phyloP scores from a whole-genome alignment of 2,113 vertebrate genomes.

The Microtus montanus region DNA sequence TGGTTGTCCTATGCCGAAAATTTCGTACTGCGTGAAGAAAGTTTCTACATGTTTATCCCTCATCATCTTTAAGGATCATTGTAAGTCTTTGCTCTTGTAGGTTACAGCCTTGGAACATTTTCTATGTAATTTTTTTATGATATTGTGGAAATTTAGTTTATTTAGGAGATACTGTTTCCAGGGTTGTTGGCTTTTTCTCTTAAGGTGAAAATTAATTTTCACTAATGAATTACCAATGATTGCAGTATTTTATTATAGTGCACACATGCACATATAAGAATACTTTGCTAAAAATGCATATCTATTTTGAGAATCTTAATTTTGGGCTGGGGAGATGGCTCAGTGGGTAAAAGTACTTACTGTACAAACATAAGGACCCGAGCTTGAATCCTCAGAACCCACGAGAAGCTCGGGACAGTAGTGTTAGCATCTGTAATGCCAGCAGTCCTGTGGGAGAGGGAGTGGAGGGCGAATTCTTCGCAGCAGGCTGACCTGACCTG shows the following conservation, averaged over 20 bases:
- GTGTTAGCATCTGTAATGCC: not conserved
- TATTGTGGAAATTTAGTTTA: slow-evolving; percentile 48
- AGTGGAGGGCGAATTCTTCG: not conserved
- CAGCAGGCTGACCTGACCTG: too few relatives aligned
- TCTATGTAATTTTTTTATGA: slow-evolving; percentile 35
- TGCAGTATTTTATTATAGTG: slow-evolving; percentile 42
- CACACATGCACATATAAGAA: not conserved
- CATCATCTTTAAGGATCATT: slow-evolving; percentile 4
- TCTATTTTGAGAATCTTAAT: slow-evolving; percentile 21
- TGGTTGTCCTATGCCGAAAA: not conserved
- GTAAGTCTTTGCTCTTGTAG: not conserved
- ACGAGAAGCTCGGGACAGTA: not conserved
- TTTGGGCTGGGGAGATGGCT: not conserved
- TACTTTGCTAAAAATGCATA: not conserved
- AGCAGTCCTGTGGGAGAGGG: not conserved
- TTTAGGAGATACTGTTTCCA: not conserved
- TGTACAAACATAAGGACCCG: not conserved
- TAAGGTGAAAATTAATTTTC: slow-evolving; percentile 39
- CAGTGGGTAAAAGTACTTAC: not conserved
- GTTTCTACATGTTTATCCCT: slow-evolving; percentile 12
- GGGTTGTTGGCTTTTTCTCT: slow-evolving; percentile 19
- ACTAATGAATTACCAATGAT: not conserved
- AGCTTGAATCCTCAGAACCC: not conserved
- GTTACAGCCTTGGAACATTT: slow-evolving; percentile 35
- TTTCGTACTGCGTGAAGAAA: slow-evolving; percentile 28